phyloP scores from a whole-genome alignment of 2,113 vertebrate species.

The Prunella fulvescens region DNA sequence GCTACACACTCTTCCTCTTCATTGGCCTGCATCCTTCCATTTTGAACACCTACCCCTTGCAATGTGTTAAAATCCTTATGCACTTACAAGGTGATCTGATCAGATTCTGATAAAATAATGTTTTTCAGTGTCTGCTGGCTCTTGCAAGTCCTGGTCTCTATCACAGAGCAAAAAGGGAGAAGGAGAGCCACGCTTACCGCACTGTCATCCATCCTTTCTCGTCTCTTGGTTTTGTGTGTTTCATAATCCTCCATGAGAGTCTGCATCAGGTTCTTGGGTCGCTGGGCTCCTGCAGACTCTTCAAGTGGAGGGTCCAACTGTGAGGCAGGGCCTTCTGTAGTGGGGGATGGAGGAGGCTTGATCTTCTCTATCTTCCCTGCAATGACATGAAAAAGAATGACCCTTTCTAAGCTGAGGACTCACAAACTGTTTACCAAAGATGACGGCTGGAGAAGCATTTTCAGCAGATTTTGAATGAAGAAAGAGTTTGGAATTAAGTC shows the following conservation, averaged over 20 bases:
- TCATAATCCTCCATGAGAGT: constrained; percentile 97
- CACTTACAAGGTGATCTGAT: neutral
- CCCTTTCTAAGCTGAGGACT: constrained; percentile 46
- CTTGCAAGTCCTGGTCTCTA: fast-evolving
- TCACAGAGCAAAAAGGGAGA: neutral
- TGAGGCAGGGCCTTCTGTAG: constrained; percentile 78
- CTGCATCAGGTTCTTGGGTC: constrained; percentile 96
- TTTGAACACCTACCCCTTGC: neutral
- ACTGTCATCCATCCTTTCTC: constrained; percentile 89
- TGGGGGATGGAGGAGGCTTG: constrained; percentile 85
- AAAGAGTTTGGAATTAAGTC: neutral
- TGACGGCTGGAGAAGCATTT: neutral
- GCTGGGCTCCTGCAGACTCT: constrained; percentile 82
- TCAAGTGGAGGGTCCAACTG: constrained; percentile 79
- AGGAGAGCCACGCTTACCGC: constrained; percentile 72
- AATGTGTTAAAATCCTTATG: neutral
- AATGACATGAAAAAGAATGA: constrained; percentile 61
- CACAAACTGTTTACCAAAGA: neutral
- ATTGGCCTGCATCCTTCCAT: neutral
- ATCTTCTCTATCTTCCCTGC: constrained; percentile 97
- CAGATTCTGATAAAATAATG: neutral
- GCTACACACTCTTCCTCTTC: neutral
- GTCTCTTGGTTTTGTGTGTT: constrained; percentile 92
- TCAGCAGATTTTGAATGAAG: neutral
- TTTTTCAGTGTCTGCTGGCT: neutral